Evolutionary conservation across 2,113 vertebrate species (phyloP).

Genomic region (Myodes glareolus): DNA sequence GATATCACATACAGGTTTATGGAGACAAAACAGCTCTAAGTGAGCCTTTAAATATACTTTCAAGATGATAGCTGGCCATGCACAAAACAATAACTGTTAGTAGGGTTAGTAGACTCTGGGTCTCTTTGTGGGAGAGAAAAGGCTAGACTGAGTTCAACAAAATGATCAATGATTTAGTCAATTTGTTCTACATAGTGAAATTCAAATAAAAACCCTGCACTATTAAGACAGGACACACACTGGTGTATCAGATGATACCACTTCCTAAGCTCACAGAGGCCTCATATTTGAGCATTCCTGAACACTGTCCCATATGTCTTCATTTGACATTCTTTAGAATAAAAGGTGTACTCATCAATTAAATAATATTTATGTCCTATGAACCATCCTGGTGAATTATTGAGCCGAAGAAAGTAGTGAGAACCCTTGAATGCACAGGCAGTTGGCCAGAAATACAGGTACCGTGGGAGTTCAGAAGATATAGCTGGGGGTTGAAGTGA

Average conservation of each 20-base stretch:
- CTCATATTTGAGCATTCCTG: neutral
- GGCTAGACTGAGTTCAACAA: neutral
- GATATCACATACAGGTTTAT: neutral
- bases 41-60: neutral
- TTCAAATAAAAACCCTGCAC: conserved; percentile 6
- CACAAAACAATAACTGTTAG: neutral
- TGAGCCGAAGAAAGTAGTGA: neutral
- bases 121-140: neutral
- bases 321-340: neutral
- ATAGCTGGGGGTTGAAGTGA: neutral
- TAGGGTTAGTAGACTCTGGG: neutral
- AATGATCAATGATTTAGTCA: neutral
- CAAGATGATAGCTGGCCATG: neutral
- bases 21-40: neutral
- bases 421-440: neutral
- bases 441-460: neutral
- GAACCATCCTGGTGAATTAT: neutral
- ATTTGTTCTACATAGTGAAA: neutral
- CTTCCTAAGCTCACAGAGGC: neutral
- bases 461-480: neutral
- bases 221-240: neutral
- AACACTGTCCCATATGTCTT: neutral
- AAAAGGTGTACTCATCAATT: neutral
- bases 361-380: neutral
- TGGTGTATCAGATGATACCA: neutral